Percentiles rank a stretch among this genome's conserved stretches.
Conservation (phyloP, 2,888 invertebrate genomes). For the Eupsilia transversa region DNA sequence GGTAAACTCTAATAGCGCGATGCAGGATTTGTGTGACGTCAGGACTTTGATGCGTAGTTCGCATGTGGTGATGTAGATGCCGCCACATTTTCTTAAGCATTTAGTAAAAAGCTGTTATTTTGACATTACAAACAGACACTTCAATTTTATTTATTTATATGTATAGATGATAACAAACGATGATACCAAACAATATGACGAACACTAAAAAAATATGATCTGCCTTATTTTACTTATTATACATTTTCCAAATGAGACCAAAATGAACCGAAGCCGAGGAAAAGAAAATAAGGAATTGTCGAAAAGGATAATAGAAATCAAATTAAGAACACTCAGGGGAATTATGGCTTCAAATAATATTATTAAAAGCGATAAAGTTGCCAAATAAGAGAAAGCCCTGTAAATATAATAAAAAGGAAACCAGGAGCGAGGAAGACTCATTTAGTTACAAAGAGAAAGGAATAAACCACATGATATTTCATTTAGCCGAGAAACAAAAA, state of each 20-base stretch:
- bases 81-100: no score
- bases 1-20: no score
- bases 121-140: no score
- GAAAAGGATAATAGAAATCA: constrained; percentile 35
- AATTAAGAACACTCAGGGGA: constrained; percentile 31
- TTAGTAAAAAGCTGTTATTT: no score
- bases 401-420: constrained; percentile 62
- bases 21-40: no score
- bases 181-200: neutral
- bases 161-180: no score
- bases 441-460: constrained; percentile 54
- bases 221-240: neutral
- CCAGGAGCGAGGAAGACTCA: constrained; percentile 39
- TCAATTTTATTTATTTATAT: no score
- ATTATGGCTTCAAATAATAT: constrained; percentile 58
- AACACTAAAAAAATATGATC: neutral
- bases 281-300: constrained; percentile 7
- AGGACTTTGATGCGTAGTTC: no score
- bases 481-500: constrained; percentile 60
- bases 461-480: constrained; percentile 60
- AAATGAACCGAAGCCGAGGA: neutral
- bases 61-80: no score
- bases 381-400: constrained; percentile 42
- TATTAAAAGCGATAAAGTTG: constrained; percentile 64
- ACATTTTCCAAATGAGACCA: constrained; percentile 7